phyloP scores from a whole-genome alignment of 2,797 vertebrate genomes.

The Brachymystax lenok region DNA sequence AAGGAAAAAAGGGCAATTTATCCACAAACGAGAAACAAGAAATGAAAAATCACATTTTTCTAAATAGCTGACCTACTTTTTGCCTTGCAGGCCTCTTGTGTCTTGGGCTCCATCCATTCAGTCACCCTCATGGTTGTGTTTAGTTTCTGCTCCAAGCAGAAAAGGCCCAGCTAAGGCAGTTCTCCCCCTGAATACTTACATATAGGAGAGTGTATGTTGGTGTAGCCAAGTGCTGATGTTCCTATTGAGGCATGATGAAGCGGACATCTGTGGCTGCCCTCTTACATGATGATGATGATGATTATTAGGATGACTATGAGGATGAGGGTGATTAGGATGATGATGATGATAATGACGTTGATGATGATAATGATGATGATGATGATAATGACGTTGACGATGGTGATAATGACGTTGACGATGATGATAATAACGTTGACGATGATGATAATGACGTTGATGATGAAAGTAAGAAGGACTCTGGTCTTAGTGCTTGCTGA shows the following conservation, averaged over 20 bases:
- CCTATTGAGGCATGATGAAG: background rate
- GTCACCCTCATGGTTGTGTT: constrained; percentile 57
- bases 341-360: too few relatives aligned
- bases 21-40: constrained; percentile 72
- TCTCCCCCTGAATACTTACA: constrained; percentile 58
- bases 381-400: too few relatives aligned
- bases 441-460: too few relatives aligned
- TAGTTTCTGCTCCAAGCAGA: constrained; percentile 16
- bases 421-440: too few relatives aligned
- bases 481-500: background rate
- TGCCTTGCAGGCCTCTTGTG: constrained; percentile 62
- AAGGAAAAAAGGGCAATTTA: constrained; percentile 69
- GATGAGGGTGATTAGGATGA: too few relatives aligned
- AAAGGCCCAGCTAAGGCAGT: constrained; percentile 53
- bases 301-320: background rate
- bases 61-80: constrained; percentile 77
- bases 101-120: constrained; percentile 46
- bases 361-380: too few relatives aligned
- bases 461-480: background rate
- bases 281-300: background rate
- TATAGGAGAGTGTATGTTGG: constrained; percentile 40
- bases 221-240: constrained; percentile 11
- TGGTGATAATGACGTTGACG: too few relatives aligned
- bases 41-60: constrained; percentile 72
- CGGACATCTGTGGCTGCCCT: constrained; percentile 14